Base-by-base conservation (phyloP, 2,113 vertebrate species). In the Marmota flaviventris region DNA sequence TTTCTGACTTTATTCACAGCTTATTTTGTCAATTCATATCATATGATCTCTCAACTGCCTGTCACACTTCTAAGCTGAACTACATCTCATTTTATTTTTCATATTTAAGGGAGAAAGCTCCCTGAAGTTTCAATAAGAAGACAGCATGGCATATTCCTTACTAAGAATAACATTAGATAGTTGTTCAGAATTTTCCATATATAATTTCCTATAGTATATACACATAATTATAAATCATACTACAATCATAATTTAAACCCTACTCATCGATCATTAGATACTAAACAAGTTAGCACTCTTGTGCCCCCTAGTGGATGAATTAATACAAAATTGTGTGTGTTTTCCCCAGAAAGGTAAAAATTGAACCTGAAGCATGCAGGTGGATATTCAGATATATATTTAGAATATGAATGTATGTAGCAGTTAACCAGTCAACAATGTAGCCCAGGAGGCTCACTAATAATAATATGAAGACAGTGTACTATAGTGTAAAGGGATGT, bases 261-360 rank as follows among this genome's bases (percentile, higher is more conserved):
- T 94, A 79, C 27, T 89, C 58, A 82, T 82, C 73, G 63, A 78
- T 67, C 61, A 81, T 72, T 67, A 96, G 48, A 17, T 67, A 88
- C 75, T 61, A 72, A 97, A 94, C 89, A 98, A 96, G 63, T 91
- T 89, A 97, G 93, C 95, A 89, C 91, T 97, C 85, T 94, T 95
- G 56, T 77, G 32, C 97, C 97, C 91, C 70, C 97, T 97, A 97
- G 97, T 97, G 97, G 97, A 77, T 65, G 20, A 93, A 63, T 69
- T 32, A 67, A 96, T 72, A 77, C 37, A 83, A 91, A 91, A 78
- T 67, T 84, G 78, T 88, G 42, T 77, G 83, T 93, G 37, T 87
- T 95, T 94, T 94, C 51, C 42, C 73, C 58, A 45, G 72, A 78
- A 90, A 90, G 56, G 34, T 91, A 65, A 95, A 95, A 93, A 67